Base-by-base conservation (phyloP, 2,888 invertebrate genomes). In the Drosophila eohydei region DNA sequence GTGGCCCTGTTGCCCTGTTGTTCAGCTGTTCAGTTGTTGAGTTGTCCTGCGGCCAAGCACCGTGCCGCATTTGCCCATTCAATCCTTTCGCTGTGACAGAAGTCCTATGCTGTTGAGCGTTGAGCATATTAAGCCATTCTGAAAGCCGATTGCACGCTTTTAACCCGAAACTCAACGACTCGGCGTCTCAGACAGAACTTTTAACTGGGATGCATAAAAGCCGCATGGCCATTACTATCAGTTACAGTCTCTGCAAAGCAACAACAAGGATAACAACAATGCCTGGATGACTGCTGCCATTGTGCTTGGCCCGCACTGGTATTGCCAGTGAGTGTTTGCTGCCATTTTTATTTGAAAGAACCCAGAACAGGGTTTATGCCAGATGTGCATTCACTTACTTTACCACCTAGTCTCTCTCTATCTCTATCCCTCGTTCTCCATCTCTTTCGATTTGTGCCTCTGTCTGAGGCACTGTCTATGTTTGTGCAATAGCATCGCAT, bases 161-260 rank as follows among this genome's bases (percentile, higher is more conserved):
- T 87, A 84, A 87, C 81, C 84, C 84, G 65, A 84, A 85, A 87
- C 72, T 87, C 74, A 74, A 89, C 76, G 74, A 74, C 70, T 76
- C 66, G 71, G 56, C 82, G 72, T 85, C 89, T 88, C 78, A 88
- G 90, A 85, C 71, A 77, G 80, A 89, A 89, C 88, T 89, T 88
- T 88, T 80, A 85, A 68, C 81, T 76, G 88, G 70, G 44, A 73
- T 77, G 83, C 76, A 82, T 88, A 78, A 88, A 85, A 78, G 85
- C 85, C 64, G 65, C 74, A 66, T 67, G 73, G 78, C 78, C 81
- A 83, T 83, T 84, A 81, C 89, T 82, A 89, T 82, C 88, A 88
- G 86, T 83, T 75, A 87, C 87, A 87, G 75, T 71, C 61, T 55
- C 64, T 67, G 65, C 43, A 21, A 40, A 40, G 30, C 54, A 54